phyloP scores from a whole-genome alignment of 1,140 invertebrate species.

The Sycophaga agraensis region DNA sequence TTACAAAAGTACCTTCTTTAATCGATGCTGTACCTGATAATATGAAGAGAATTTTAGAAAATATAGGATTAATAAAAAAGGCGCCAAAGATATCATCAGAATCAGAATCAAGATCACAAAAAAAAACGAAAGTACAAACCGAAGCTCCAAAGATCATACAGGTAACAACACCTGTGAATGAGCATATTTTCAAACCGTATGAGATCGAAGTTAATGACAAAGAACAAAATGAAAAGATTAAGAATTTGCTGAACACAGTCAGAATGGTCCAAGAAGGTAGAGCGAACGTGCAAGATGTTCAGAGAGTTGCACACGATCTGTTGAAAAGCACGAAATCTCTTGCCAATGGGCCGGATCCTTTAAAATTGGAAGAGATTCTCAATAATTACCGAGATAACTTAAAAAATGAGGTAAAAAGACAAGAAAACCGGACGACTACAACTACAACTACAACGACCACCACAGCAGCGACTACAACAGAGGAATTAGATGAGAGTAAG shows the following conservation, averaged over 20 bases:
- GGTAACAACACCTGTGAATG: constrained; percentile 28
- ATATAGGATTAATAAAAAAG: constrained; percentile 54
- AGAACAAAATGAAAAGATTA: constrained; percentile 51
- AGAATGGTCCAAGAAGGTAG: constrained; percentile 56
- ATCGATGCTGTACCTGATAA: constrained; percentile 56
- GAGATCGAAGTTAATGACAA: constrained; percentile 41
- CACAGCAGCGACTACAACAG: constrained; percentile 27
- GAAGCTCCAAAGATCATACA: neutral
- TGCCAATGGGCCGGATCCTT: constrained; percentile 51
- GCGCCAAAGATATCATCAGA: constrained; percentile 27
- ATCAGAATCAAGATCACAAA: constrained; percentile 1
- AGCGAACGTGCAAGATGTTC: constrained; percentile 40
- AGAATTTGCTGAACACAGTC: constrained; percentile 54
- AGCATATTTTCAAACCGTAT: constrained; percentile 58
- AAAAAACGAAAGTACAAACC: neutral
- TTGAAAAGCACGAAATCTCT: constrained; percentile 45
- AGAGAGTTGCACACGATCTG: constrained; percentile 47
- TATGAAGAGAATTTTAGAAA: constrained; percentile 57
- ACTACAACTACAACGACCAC: neutral
- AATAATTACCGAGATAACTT: constrained; percentile 45
- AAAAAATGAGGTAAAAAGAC: constrained; percentile 56
- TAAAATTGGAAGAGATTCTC: constrained; percentile 53
- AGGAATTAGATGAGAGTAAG: constrained; percentile 35
- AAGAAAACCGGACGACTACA: constrained; percentile 39
- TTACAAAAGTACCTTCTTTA: constrained; percentile 38